Evolutionary conservation across 2,113 vertebrate genomes (phyloP).

Genomic region (Heloderma charlesbogerti): DNA sequence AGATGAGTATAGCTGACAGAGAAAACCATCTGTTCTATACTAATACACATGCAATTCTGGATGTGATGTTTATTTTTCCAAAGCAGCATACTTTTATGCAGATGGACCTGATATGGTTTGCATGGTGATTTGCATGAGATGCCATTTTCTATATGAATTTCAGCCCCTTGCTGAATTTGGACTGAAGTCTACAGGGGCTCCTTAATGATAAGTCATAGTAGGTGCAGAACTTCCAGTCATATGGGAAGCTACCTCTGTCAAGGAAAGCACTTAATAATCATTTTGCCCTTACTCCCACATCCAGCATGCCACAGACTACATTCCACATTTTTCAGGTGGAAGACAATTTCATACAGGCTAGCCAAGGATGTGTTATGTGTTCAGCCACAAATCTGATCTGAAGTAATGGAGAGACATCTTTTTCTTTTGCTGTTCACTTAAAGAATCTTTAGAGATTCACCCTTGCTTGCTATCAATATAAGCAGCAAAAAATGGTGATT

Average conservation of each 20-base stretch:
- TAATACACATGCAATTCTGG: background rate
- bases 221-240: background rate
- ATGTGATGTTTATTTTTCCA: background rate
- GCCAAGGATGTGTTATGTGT: background rate
- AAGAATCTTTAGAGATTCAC: background rate
- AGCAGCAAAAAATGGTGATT: background rate
- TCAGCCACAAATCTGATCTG: background rate
- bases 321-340: background rate
- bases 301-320: background rate
- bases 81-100: background rate
- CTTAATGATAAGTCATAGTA: background rate
- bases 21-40: background rate
- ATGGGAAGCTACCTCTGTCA: background rate
- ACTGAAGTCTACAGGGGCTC: background rate
- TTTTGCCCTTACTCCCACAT: background rate
- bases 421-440: background rate
- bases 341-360: background rate
- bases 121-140: background rate
- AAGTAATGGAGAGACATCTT: background rate
- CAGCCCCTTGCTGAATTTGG: background rate
- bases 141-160: background rate
- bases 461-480: too few relatives aligned
- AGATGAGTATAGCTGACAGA: background rate
- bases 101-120: background rate
- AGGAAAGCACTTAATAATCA: background rate